These are phyloP conservation scores for Cydia splendana DNA, from an alignment of 1,140 invertebrate species.

Conservation along the genomic window DNA sequence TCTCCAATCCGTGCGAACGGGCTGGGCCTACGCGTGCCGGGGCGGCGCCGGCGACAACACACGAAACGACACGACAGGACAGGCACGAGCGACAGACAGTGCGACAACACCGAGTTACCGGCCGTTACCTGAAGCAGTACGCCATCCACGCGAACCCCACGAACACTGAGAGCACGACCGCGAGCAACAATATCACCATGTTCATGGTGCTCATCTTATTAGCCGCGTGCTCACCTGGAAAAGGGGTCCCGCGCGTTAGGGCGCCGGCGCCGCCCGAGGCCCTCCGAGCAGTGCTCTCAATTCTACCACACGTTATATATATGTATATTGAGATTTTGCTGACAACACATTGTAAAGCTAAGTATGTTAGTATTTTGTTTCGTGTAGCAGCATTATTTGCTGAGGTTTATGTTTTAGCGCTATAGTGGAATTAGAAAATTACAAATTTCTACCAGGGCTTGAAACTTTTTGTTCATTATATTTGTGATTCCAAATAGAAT, in stretches of 20 bases:
- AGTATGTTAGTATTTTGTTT: background rate
- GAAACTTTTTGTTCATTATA: no score
- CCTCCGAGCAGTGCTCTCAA: conserved; percentile 64
- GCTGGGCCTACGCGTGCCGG: conserved; percentile 52
- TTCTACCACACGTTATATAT: background rate
- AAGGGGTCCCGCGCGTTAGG: conserved; percentile 73
- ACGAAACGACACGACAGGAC: conserved; percentile 57
- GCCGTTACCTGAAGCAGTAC: conserved; percentile 95
- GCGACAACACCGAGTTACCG: conserved; percentile 75
- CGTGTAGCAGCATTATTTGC: background rate
- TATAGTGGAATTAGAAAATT: background rate
- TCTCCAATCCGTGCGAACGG: conserved; percentile 44
- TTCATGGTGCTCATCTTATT: conserved; percentile 92
- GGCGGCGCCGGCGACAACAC: conserved; percentile 54
- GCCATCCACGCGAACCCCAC: conserved; percentile 96
- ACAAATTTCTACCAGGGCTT: background rate
- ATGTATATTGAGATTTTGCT: background rate
- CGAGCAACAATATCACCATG: conserved; percentile 95
- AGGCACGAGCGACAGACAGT: conserved; percentile 65
- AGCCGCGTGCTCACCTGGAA: conserved; percentile 85
- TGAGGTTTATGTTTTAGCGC: background rate
- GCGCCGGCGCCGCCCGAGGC: conserved; percentile 69
- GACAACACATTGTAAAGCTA: background rate
- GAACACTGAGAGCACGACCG: conserved; percentile 95
- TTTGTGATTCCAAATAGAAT: no score